Conservation (phyloP, 1,140 invertebrate species). For the Lysiphlebus fabarum region DNA sequence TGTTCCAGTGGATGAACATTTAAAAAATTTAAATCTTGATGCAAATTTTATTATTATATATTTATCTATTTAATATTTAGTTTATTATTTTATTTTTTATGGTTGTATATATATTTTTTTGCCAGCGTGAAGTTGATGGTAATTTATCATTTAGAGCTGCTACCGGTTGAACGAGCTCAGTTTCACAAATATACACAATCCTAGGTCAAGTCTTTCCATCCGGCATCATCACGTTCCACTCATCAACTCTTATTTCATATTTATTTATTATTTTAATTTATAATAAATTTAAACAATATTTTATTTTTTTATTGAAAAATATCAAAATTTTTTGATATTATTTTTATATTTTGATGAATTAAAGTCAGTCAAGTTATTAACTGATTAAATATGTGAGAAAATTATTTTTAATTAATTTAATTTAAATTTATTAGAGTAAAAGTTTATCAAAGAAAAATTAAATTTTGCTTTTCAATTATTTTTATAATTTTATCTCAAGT, state of each 20-base stretch:
- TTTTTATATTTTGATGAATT: too few relatives aligned
- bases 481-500: too few relatives aligned
- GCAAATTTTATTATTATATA: not conserved
- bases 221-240: not conserved
- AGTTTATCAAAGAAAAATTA: too few relatives aligned
- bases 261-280: not conserved
- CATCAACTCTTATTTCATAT: not conserved
- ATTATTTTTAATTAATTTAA: too few relatives aligned
- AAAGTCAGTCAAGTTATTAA: too few relatives aligned
- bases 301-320: too few relatives aligned
- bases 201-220: constrained; percentile 26
- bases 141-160: constrained; percentile 9
- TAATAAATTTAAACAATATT: too few relatives aligned
- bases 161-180: constrained; percentile 10
- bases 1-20: too few relatives aligned
- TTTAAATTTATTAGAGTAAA: too few relatives aligned
- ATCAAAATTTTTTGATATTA: too few relatives aligned
- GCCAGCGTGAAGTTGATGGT: constrained; percentile 10
- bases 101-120: constrained; percentile 2
- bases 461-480: too few relatives aligned
- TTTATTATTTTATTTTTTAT: not conserved
- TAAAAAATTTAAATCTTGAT: not conserved
- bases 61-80: not conserved
- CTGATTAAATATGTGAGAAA: too few relatives aligned
- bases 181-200: not conserved